These are phyloP conservation scores for Centrocercus urophasianus DNA, from an alignment of 2,113 vertebrate species.

Conservation along the genomic window DNA sequence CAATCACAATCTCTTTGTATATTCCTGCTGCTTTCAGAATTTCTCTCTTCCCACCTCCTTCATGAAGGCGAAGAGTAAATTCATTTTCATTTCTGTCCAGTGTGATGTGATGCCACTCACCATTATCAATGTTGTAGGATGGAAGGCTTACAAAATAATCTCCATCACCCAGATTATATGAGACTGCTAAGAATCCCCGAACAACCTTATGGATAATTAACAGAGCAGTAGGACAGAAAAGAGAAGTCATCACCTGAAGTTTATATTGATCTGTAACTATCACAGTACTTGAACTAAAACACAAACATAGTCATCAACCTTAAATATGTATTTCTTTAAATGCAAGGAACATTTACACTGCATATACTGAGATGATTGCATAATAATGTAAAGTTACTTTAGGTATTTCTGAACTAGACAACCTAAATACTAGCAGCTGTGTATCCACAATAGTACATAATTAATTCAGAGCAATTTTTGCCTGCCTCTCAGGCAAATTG, in stretches of 20 bases:
- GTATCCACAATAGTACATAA: background rate
- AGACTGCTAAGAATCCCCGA: conserved; percentile 83
- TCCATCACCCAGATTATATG: conserved; percentile 90
- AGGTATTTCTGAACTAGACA: background rate
- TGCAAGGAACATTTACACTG: background rate
- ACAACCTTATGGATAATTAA: conserved; percentile 78
- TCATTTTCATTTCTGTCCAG: conserved; percentile 89
- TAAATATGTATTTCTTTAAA: background rate
- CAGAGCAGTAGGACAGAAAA: background rate
- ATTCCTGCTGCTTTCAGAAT: conserved; percentile 75
- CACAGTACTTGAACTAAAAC: background rate
- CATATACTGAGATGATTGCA: background rate
- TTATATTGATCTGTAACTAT: background rate
- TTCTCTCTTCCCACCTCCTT: conserved; percentile 86
- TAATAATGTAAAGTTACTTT: background rate
- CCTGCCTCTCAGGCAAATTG: background rate
- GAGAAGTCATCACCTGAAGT: background rate
- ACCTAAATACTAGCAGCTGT: background rate
- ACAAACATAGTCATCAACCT: background rate
- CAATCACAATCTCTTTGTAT: conserved; percentile 87
- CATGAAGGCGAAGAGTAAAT: conserved; percentile 84
- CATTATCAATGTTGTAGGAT: conserved; percentile 86
- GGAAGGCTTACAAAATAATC: conserved; percentile 84
- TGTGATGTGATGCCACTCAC: conserved; percentile 88
- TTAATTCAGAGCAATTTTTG: background rate